Evolutionary conservation across 1,140 invertebrate species (phyloP).

Genomic region (Centruroides vittatus): DNA sequence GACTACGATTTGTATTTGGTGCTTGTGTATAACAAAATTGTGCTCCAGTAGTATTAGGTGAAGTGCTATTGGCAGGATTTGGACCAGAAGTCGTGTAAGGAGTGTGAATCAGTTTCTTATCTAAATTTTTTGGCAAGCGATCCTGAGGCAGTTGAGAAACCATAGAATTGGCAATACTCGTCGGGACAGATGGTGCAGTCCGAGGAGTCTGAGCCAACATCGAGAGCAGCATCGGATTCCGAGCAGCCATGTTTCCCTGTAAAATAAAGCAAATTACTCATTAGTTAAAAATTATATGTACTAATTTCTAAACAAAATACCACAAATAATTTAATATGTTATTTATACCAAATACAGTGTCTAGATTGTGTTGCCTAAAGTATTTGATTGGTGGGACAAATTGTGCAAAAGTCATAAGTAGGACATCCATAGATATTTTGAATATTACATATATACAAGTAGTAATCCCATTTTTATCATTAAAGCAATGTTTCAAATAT

Average conservation of each 20-base stretch:
- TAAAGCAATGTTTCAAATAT: too few relatives aligned
- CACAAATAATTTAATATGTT: too few relatives aligned
- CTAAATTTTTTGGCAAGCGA: constrained; percentile 22
- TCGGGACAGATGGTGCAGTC: constrained; percentile 17
- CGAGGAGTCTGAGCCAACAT: constrained; percentile 22
- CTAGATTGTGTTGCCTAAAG: too few relatives aligned
- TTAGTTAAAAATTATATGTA: too few relatives aligned
- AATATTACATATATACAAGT: too few relatives aligned
- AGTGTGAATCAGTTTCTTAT: constrained; percentile 21
- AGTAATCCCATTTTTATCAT: too few relatives aligned
- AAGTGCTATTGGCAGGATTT: background rate
- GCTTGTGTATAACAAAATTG: background rate
- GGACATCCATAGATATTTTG: too few relatives aligned
- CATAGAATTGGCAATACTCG: constrained; percentile 19
- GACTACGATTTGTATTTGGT: background rate
- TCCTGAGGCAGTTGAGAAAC: constrained; percentile 22
- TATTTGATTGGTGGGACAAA: too few relatives aligned
- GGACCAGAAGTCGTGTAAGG: background rate
- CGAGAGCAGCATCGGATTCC: constrained; percentile 24
- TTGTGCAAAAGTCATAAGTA: too few relatives aligned
- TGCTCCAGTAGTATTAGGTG: background rate
- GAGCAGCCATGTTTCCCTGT: constrained; percentile 18
- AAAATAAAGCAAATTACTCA: background rate
- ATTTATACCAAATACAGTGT: too few relatives aligned
- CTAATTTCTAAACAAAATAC: too few relatives aligned